Conservation (phyloP, 2,888 invertebrate genomes). For the Caenorhabditis wallacei region DNA sequence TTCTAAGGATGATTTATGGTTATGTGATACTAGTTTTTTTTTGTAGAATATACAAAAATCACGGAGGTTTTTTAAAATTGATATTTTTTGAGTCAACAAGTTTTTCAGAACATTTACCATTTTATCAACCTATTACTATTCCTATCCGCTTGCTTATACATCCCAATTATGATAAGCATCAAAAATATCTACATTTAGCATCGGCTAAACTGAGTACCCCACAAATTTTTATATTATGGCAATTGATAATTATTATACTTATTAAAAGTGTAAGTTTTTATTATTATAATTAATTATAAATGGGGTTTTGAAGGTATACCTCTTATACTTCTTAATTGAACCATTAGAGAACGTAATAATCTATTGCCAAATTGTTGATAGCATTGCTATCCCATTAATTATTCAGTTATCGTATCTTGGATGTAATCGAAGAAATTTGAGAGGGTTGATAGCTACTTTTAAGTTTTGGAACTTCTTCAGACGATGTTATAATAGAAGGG, state of each 20-base stretch:
- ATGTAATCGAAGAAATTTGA: neutral
- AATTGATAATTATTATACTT: too few relatives aligned
- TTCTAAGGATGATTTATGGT: neutral
- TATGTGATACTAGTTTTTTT: neutral
- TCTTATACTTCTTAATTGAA: too few relatives aligned
- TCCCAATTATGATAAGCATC: slow-evolving; percentile 1
- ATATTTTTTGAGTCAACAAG: too few relatives aligned
- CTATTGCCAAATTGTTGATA: neutral
- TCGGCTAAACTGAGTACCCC: neutral
- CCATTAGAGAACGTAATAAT: too few relatives aligned
- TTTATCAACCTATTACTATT: neutral
- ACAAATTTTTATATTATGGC: neutral
- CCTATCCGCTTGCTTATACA: neutral
- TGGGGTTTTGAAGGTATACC: too few relatives aligned
- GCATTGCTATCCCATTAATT: neutral
- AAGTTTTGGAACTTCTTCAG: too few relatives aligned
- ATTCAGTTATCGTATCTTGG: neutral
- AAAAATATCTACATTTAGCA: neutral
- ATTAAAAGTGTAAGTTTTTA: too few relatives aligned
- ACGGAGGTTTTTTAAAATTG: neutral
- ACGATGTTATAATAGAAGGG: too few relatives aligned
- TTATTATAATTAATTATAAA: too few relatives aligned
- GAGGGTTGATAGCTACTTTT: too few relatives aligned
- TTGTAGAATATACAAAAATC: too few relatives aligned
- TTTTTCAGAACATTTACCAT: neutral